These are phyloP conservation scores for Molanna angustata DNA, from an alignment of 2,888 invertebrate species.

Conservation along the genomic window DNA sequence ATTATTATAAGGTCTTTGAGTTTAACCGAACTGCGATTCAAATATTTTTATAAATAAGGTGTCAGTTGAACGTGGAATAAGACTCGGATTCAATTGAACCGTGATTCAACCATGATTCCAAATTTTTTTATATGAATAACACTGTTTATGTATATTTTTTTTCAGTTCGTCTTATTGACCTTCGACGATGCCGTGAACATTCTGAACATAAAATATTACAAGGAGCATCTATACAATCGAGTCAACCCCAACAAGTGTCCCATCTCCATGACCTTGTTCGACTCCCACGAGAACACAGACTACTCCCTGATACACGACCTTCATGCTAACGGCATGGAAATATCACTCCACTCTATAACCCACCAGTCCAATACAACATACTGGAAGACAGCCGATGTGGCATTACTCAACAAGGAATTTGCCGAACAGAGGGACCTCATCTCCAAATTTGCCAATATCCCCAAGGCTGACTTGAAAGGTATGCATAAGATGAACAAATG, in stretches of 20 bases:
- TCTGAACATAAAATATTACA: slow-evolving; percentile 55
- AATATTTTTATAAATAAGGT: too few species aligned
- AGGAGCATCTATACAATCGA: slow-evolving; percentile 49
- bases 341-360: slow-evolving; percentile 67
- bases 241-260: slow-evolving; percentile 64
- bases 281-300: slow-evolving; percentile 72
- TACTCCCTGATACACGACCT: slow-evolving; percentile 62
- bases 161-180: slow-evolving; percentile 64
- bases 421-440: slow-evolving; percentile 56
- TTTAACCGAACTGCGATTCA: too few species aligned
- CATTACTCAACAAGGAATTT: slow-evolving; percentile 55
- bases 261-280: slow-evolving; percentile 64
- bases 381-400: slow-evolving; percentile 56
- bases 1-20: too few species aligned
- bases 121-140: too few species aligned
- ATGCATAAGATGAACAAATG: too few species aligned
- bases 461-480: slow-evolving; percentile 44
- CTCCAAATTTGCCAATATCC: slow-evolving; percentile 55
- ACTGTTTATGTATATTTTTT: too few species aligned
- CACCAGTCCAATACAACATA: slow-evolving; percentile 55
- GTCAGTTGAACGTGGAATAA: too few species aligned
- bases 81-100: too few species aligned
- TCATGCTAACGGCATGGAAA: slow-evolving; percentile 60
- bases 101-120: too few species aligned
- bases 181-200: slow-evolving; percentile 65